Conservation (phyloP, 2,888 invertebrate species). For the Clanis bilineata region DNA sequence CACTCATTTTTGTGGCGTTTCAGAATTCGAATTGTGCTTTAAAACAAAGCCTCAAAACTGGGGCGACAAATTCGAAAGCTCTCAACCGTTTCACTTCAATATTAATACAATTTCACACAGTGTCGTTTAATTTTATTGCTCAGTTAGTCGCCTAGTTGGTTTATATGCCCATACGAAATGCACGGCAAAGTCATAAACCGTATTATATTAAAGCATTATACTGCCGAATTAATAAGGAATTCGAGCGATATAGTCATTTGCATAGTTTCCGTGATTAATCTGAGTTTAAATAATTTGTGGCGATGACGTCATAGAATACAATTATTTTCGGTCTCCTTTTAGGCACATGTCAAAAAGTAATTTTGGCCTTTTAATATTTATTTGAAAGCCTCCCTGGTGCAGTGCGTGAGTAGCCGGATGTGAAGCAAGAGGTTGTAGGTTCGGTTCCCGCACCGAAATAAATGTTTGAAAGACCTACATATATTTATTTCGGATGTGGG, state of each 20-base stretch:
- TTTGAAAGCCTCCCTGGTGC: too few relatives aligned
- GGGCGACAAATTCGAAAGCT: not conserved
- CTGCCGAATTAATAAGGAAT: not conserved
- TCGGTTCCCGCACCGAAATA: too few relatives aligned
- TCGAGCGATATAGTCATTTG: not conserved
- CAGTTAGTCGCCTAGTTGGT: slow-evolving; percentile 9
- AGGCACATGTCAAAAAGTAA: too few relatives aligned
- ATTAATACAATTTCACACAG: slow-evolving; percentile 15
- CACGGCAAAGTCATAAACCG: slow-evolving; percentile 1
- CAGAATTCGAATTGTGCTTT: not conserved
- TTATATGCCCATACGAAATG: not conserved
- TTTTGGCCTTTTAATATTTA: too few relatives aligned
- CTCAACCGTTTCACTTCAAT: not conserved
- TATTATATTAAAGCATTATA: slow-evolving; percentile 6
- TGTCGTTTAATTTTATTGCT: slow-evolving; percentile 14
- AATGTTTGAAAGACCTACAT: too few relatives aligned
- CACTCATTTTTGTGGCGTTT: not conserved
- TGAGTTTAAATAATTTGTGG: too few relatives aligned
- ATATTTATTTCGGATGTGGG: too few relatives aligned
- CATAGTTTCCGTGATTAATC: not conserved
- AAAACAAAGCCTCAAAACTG: not conserved
- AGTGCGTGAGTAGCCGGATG: too few relatives aligned
- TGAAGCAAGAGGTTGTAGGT: too few relatives aligned
- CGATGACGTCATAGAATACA: too few relatives aligned
- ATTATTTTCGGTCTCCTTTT: too few relatives aligned